These are phyloP conservation scores for Hyperoplus lanceolatus DNA, from an alignment of 2,797 vertebrate genomes.

Conservation along the genomic window DNA sequence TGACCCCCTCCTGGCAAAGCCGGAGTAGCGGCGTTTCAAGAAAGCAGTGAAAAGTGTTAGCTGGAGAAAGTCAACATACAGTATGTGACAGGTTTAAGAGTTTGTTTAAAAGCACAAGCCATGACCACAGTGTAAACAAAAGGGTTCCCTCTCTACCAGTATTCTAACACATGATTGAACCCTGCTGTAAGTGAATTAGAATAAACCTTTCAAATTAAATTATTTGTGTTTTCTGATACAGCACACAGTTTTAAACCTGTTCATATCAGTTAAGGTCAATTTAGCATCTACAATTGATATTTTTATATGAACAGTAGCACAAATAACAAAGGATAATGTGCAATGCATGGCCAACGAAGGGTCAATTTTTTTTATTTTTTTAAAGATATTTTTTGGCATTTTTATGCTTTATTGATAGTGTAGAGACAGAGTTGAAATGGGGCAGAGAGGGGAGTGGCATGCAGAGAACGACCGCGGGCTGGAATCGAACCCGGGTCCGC, in stretches of 20 bases:
- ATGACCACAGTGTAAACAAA: conserved; percentile 9
- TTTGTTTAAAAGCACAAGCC: background rate
- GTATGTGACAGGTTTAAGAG: conserved; percentile 6
- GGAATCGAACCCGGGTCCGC: no score
- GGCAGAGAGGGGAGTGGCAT: no score
- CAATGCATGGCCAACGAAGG: background rate
- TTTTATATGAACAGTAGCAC: background rate
- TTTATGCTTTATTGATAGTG: no score
- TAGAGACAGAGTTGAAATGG: no score
- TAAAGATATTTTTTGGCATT: no score
- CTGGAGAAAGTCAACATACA: conserved; percentile 37
- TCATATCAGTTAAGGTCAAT: background rate
- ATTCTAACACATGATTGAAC: conserved; percentile 2
- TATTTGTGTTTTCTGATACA: background rate
- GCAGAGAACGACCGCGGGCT: no score
- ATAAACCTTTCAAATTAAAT: background rate
- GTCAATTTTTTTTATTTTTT: background rate
- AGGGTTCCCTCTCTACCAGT: background rate
- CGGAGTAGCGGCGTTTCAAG: conserved; percentile 32
- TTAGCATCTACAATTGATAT: background rate
- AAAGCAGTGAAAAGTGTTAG: conserved; percentile 43
- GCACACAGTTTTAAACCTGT: background rate
- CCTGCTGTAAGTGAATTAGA: background rate
- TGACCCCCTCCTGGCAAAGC: conserved; percentile 53
- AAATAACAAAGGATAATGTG: background rate